Percentiles rank a stretch among this genome's conserved stretches.
These are phyloP conservation scores for Andricus curvator DNA, from an alignment of 2,888 invertebrate species.

Conservation along the genomic window DNA sequence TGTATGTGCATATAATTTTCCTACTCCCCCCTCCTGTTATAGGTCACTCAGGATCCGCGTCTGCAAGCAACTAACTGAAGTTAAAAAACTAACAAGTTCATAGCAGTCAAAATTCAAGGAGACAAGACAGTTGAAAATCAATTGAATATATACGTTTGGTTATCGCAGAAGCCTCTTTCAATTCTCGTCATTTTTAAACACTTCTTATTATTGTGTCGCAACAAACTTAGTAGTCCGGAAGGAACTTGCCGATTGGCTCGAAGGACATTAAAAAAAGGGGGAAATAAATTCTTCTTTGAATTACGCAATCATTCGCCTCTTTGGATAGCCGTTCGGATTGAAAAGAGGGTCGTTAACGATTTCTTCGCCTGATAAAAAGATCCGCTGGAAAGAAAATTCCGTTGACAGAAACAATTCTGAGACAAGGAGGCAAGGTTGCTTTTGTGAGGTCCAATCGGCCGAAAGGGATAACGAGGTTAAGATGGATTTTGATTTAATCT, in stretches of 20 bases:
- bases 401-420: constrained; percentile 35
- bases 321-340: neutral
- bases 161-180: neutral
- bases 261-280: neutral
- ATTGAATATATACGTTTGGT: too few relatives aligned
- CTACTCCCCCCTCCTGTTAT: too few relatives aligned
- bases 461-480: constrained; percentile 28
- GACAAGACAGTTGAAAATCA: too few relatives aligned
- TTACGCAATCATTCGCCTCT: constrained; percentile 8
- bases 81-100: too few relatives aligned
- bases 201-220: neutral
- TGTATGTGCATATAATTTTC: too few relatives aligned
- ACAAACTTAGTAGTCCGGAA: neutral
- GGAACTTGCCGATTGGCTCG: neutral
- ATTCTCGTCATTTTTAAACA: neutral
- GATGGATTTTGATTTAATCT: constrained; percentile 33
- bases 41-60: too few relatives aligned
- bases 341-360: constrained; percentile 39
- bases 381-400: constrained; percentile 4
- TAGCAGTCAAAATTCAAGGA: too few relatives aligned
- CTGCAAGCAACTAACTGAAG: too few relatives aligned
- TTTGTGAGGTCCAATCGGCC: constrained; percentile 13
- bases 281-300: constrained; percentile 5
- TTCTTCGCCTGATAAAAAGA: constrained; percentile 33
- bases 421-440: constrained; percentile 19